phyloP scores from a whole-genome alignment of 2,113 vertebrate genomes.

The Synchiropus splendidus region DNA sequence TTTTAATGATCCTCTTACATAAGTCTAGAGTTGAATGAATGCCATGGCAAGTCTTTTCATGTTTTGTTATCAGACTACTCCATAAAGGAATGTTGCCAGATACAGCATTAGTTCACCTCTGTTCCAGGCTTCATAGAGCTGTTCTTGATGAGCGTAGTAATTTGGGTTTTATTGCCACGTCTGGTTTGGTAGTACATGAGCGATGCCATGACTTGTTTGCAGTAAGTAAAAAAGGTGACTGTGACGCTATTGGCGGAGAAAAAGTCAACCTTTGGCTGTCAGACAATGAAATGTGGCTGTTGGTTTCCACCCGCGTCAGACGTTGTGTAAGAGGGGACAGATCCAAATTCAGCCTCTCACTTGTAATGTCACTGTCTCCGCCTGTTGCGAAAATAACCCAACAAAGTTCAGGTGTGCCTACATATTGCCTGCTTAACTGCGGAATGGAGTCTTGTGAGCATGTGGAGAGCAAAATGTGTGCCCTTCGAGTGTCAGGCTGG shows the following conservation, averaged over 20 bases:
- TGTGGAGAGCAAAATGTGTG: not conserved
- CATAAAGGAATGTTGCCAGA: too few species aligned
- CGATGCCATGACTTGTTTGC: conserved; percentile 21
- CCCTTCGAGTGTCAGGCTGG: too few species aligned
- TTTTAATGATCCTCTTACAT: conserved; percentile 1
- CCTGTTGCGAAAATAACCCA: not conserved
- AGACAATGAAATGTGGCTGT: conserved; percentile 35
- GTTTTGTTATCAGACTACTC: too few species aligned
- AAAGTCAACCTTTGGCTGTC: conserved; percentile 19
- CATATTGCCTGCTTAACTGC: not conserved
- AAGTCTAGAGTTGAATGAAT: too few species aligned
- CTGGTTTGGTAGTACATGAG: conserved; percentile 19
- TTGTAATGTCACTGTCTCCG: conserved; percentile 6
- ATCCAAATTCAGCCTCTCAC: not conserved
- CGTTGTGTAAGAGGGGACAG: conserved; percentile 12
- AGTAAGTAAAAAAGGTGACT: conserved; percentile 1
- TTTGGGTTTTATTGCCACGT: conserved; percentile 8
- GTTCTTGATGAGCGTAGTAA: too few species aligned
- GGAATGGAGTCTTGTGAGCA: too few species aligned
- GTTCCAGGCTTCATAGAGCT: too few species aligned
- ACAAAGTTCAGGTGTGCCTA: conserved; percentile 5
- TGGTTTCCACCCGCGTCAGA: conserved; percentile 44
- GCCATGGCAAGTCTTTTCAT: too few species aligned
- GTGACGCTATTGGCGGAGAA: conserved; percentile 17
- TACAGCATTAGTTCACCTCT: too few species aligned